Percentiles rank a stretch among this genome's conserved stretches.
Conservation (phyloP, 2,888 invertebrate genomes). For the Heteromyza rotundicornis region DNA sequence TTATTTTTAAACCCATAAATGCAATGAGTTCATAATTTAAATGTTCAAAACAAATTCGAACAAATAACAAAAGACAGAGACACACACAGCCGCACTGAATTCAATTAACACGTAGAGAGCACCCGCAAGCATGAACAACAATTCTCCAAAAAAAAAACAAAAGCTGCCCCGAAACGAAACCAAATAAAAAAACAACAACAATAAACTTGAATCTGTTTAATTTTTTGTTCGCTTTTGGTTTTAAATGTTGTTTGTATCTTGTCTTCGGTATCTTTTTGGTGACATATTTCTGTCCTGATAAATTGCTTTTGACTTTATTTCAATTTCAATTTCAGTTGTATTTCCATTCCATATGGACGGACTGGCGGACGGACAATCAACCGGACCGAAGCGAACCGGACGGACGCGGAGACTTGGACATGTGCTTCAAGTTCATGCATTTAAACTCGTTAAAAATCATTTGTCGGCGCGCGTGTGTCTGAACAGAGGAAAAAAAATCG, state of each 20-base stretch:
- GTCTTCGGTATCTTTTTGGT: background rate
- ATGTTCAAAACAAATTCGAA: background rate
- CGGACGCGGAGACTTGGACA: no score
- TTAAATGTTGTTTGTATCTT: background rate
- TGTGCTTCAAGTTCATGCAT: conserved; percentile 11
- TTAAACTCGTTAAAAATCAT: background rate
- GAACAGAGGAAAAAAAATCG: background rate
- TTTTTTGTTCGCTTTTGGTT: background rate
- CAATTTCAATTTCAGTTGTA: no score
- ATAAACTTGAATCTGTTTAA: background rate
- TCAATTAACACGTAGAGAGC: background rate
- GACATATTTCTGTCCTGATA: background rate
- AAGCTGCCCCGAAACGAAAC: background rate
- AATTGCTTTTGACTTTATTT: conserved; percentile 1
- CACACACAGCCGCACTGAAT: background rate
- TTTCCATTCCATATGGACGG: background rate
- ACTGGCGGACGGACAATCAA: background rate
- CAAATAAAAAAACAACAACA: background rate
- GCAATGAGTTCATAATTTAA: conserved; percentile 2
- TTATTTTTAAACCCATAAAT: conserved; percentile 2
- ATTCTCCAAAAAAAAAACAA: background rate
- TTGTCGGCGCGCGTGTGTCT: conserved; percentile 4
- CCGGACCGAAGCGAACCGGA: no score
- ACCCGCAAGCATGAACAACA: background rate
- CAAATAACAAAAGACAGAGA: background rate